These are phyloP conservation scores for Oedothorax gibbosus DNA, from an alignment of 1,140 invertebrate genomes.

Conservation along the genomic window DNA sequence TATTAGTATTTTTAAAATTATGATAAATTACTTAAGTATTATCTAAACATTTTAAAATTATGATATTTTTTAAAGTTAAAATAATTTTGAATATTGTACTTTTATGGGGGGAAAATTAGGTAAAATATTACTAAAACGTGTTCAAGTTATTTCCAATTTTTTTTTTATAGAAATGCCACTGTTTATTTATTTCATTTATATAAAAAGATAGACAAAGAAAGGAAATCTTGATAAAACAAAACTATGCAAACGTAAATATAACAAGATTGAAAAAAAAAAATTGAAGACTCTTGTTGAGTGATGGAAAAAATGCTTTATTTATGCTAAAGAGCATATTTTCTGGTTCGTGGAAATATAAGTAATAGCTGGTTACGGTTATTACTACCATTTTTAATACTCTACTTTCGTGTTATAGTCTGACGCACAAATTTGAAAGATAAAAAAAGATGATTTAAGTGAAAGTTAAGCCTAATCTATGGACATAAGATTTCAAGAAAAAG, in stretches of 20 bases:
- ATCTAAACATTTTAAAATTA: too few relatives aligned
- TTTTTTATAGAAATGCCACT: too few relatives aligned
- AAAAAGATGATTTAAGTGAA: slow-evolving; percentile 56
- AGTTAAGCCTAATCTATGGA: slow-evolving; percentile 42
- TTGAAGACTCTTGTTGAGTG: not conserved
- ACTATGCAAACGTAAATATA: too few relatives aligned
- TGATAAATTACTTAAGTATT: too few relatives aligned
- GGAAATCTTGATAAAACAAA: not conserved
- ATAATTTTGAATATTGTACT: too few relatives aligned
- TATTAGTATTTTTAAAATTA: too few relatives aligned
- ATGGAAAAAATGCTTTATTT: slow-evolving; percentile 30
- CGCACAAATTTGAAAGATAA: slow-evolving; percentile 38
- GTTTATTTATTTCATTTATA: too few relatives aligned
- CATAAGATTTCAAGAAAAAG: slow-evolving; percentile 54
- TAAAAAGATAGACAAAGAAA: not conserved
- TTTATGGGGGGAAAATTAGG: too few relatives aligned
- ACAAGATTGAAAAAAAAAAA: too few relatives aligned
- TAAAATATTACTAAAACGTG: too few relatives aligned
- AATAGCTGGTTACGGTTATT: slow-evolving; percentile 41
- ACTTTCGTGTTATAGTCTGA: not conserved
- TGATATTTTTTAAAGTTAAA: too few relatives aligned
- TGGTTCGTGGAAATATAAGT: slow-evolving; percentile 4
- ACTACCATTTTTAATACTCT: not conserved
- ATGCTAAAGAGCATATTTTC: slow-evolving; percentile 25
- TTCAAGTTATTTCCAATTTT: too few relatives aligned